Base-by-base conservation (phyloP, 2,797 vertebrate species). In the Gymnodraco acuticeps region DNA sequence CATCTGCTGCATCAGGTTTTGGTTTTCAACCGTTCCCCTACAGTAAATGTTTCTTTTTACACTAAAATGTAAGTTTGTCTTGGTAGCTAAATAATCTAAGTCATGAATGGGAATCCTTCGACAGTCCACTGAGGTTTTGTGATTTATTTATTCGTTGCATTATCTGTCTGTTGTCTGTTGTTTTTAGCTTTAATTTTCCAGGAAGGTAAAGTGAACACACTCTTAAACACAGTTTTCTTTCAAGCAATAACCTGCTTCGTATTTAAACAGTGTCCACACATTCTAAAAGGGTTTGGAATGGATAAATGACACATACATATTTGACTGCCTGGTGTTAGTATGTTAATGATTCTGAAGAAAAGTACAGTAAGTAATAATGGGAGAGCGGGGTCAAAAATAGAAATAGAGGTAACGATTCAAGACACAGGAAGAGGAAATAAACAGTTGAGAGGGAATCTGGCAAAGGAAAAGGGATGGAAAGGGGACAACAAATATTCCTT, bases 221-320 rank as follows among this genome's bases (percentile, higher is more conserved):
- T 54, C 51, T 63, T 38, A 38, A 38, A 38, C 33, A 38, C 33
- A 1, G 31, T 23, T 41, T 67, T 27, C 4, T 66, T 81, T 78
- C 56, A 12, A 45, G 50, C 45, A 42, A 70, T 11, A 58, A 61
- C 14, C 47, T 51, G 8, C 56, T 69, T 67, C 42, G 51, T 62
- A 80, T 87, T 87, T 84, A 14, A 78, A 74, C 56, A 61, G 2
- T 51, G 70, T 77, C 27, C 47, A 54, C 14, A 17, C 15, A 54
- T 67, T 68, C 17, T 64, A 51, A 67, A 75, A 68, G 50, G 52
- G 12, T 59, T 68, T 16, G 62, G 50, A 51, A 52, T 23, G n/a
- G 38, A 10, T 46, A 45, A 38, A 6, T 6, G 7, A 54, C 31
- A 43, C 10, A 23, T 55, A 42, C 17, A 5, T 31, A 0, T 33